Conservation (phyloP, 2,113 vertebrate species). For the Dryoscopus gambensis region DNA sequence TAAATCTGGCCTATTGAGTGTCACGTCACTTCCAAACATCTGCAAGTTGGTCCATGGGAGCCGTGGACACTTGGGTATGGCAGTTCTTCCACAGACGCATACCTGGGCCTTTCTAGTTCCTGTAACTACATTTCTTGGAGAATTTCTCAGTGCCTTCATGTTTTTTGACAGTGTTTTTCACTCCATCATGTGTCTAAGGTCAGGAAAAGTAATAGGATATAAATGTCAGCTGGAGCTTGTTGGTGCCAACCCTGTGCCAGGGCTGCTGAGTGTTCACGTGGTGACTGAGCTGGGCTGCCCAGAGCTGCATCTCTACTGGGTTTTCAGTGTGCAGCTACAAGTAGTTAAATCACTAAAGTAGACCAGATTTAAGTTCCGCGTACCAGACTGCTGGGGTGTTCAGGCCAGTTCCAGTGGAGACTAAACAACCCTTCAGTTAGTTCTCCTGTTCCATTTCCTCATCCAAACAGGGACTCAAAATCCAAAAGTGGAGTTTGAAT, state of each 20-base stretch:
- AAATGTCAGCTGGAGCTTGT: background rate
- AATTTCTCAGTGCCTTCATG: background rate
- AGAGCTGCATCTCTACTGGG: background rate
- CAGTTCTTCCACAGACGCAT: background rate
- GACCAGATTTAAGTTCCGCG: background rate
- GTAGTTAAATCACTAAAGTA: background rate
- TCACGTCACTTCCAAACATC: background rate
- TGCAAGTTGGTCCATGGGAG: background rate
- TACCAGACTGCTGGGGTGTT: background rate
- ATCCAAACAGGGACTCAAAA: background rate
- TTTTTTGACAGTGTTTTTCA: background rate
- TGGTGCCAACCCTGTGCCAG: background rate
- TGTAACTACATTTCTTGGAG: background rate
- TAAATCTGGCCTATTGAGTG: background rate
- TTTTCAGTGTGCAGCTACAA: background rate
- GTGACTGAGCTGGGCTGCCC: background rate
- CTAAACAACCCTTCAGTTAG: background rate
- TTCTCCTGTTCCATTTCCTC: background rate
- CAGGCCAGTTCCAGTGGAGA: background rate
- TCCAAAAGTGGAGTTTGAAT: background rate
- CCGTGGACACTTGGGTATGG: background rate
- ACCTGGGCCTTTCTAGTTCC: background rate
- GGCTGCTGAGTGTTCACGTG: background rate
- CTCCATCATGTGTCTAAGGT: background rate
- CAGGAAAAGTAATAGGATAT: background rate